Evolutionary conservation across 1,140 invertebrate species (phyloP).

Genomic region (Drosophila albomicans): DNA sequence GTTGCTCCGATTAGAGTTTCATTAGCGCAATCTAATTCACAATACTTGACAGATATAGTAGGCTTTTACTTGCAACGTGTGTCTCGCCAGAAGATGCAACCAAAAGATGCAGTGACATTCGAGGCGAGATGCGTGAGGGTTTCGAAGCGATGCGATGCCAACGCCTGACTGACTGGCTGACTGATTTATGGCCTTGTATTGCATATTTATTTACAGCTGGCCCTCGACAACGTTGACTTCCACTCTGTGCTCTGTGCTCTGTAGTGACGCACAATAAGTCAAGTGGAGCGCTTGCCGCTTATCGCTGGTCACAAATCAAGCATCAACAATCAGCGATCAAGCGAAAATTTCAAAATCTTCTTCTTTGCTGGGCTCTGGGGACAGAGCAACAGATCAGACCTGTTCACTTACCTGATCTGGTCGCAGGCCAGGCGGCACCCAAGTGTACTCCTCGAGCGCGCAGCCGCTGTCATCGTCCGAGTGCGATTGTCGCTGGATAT

Average conservation of each 20-base stretch:
- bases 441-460: conserved; percentile 98
- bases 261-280: conserved; percentile 77
- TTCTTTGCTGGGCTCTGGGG: conserved; percentile 14
- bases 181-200: conserved; percentile 72
- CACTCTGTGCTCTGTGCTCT: not conserved
- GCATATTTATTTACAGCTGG: conserved; percentile 68
- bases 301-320: conserved; percentile 68
- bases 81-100: not conserved
- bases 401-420: conserved; percentile 94
- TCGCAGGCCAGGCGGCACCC: conserved; percentile 97
- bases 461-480: conserved; percentile 99
- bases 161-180: conserved; percentile 17
- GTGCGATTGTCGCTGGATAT: conserved; percentile 95
- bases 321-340: conserved; percentile 26
- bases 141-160: not conserved
- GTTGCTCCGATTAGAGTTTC: conserved; percentile 46
- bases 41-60: conserved; percentile 16
- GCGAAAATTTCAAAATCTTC: conserved; percentile 2
- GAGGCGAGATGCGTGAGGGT: conserved; percentile 1
- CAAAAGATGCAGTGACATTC: not conserved
- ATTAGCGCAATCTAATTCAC: conserved; percentile 74
- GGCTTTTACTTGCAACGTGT: conserved; percentile 25
- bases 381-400: not conserved
- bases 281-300: conserved; percentile 53
- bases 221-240: not conserved